Evolutionary conservation across 2,113 vertebrate species (phyloP), one percentile per base, ranked within the genome.

Genomic region (Ceyx margarethae): DNA sequence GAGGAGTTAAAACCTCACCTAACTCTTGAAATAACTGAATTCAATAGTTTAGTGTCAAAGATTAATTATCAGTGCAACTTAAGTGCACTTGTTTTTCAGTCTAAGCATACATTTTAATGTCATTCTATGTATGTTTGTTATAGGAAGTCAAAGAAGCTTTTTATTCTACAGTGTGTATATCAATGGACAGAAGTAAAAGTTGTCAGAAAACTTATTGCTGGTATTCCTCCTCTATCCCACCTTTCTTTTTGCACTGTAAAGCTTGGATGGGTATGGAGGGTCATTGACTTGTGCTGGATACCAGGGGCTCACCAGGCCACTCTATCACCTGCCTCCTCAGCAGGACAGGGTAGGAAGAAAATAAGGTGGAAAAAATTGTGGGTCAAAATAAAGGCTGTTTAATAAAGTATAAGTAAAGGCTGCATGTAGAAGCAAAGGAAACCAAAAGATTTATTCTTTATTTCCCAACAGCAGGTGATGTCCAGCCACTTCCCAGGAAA

Each of bases 61-160:
- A 1, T 61, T 23, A 76, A 53, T 65, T 87, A 82, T 9, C 26
- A 50, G 13, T 62, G 14, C 7, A 79, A 10, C 8, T 2, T 84
- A 56, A 28, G 11, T 19, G 58, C 4, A 25, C 2, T 79, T 81
- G 4, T 1, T 57, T 91, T 83, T 77, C 42, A 50, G 18, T 62
- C 20, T 69, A 22, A n/a, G 3, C 7, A 15, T 23, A 20, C 2
- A 8, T 75, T 92, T 76, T 51, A 71, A 17, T 31, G 18, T 46
- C 11, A 31, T 35, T 54, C 33, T 60, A 14, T 84, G 8, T 8
- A 29, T 1, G 1, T 5, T 4, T 3, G 6, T 43, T 8, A n/a
- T 3, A 53, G 23, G 8, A 69, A 72, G 14, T 14, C 14, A 81
- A 66, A 85, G 33, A 56, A 10, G 0, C 10, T 66, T 81, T 54